Percentiles rank a stretch among this genome's conserved stretches.
phyloP scores from a whole-genome alignment of 2,888 invertebrate genomes.

The Drosophila falleni region DNA sequence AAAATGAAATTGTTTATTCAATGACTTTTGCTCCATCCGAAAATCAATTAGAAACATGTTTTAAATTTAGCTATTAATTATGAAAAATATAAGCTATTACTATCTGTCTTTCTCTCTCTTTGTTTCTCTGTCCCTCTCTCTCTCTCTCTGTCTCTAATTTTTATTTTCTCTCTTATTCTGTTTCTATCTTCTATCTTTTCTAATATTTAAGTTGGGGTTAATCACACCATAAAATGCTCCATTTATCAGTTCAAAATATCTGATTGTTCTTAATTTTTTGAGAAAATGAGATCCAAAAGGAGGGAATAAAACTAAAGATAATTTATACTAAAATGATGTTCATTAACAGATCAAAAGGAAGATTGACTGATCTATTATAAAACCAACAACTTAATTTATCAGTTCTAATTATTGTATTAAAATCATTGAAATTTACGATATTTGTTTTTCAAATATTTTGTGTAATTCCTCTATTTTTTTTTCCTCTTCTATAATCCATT shows the following conservation, averaged over 20 bases:
- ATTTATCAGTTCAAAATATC: too few species aligned
- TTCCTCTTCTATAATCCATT: neutral
- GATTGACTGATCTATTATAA: neutral
- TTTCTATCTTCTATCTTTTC: too few species aligned
- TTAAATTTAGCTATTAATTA: neutral
- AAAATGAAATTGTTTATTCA: neutral
- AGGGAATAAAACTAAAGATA: neutral
- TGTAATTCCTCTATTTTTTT: neutral
- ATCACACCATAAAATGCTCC: too few species aligned
- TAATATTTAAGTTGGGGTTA: too few species aligned
- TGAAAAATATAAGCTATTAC: neutral
- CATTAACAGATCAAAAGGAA: neutral
- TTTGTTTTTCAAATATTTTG: neutral
- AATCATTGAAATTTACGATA: neutral
- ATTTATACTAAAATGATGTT: neutral
- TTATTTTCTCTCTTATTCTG: neutral
- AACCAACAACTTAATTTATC: neutral
- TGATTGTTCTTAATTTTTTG: too few species aligned
- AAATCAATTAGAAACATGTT: slow-evolving; percentile 7
- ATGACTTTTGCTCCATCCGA: neutral
- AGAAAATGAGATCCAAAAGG: too few species aligned
- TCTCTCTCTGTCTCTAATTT: neutral
- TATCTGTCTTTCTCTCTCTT: neutral
- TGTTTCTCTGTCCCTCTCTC: neutral
- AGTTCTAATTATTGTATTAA: neutral